A percentile compares a stretch with the other conserved stretches of the same genome.
phyloP scores from a whole-genome alignment of 1,140 invertebrate genomes.

The Drosophila novamexicana region DNA sequence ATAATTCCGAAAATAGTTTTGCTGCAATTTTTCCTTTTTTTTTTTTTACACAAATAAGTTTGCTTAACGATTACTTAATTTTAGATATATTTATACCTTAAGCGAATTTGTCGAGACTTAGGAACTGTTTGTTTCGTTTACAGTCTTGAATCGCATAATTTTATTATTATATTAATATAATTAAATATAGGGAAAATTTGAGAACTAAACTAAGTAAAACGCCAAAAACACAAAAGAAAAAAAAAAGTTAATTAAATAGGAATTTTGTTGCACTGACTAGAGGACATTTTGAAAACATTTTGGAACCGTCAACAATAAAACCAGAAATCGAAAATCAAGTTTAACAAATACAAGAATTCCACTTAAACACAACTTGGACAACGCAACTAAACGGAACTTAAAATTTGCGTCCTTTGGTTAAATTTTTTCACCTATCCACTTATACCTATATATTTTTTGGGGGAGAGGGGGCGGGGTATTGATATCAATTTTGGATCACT shows the following conservation, averaged over 20 bases:
- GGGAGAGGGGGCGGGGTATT: neutral
- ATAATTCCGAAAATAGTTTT: too few relatives aligned
- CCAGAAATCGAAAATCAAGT: constrained; percentile 31
- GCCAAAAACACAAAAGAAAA: constrained; percentile 34
- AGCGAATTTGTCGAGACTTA: neutral
- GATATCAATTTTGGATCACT: constrained; percentile 17
- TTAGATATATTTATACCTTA: neutral
- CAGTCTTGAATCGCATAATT: constrained; percentile 15
- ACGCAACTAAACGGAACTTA: constrained; percentile 55
- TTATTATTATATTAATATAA: constrained; percentile 28
- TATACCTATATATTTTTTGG: neutral
- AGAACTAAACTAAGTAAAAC: constrained; percentile 37
- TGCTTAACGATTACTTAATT: too few relatives aligned
- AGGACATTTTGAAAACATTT: constrained; percentile 22
- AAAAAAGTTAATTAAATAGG: constrained; percentile 11
- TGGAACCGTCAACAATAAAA: constrained; percentile 45
- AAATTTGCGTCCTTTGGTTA: constrained; percentile 47
- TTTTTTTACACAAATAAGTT: too few relatives aligned
- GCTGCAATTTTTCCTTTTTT: too few relatives aligned
- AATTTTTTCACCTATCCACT: neutral
- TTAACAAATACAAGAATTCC: constrained; percentile 25
- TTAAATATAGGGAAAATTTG: constrained; percentile 29
- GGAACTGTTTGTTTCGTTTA: neutral
- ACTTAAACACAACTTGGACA: constrained; percentile 47
- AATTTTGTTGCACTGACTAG: constrained; percentile 61